Percentiles rank a stretch among this genome's conserved stretches.
phyloP scores from a whole-genome alignment of 1,140 invertebrate species.

The Nasonia longicornis region DNA sequence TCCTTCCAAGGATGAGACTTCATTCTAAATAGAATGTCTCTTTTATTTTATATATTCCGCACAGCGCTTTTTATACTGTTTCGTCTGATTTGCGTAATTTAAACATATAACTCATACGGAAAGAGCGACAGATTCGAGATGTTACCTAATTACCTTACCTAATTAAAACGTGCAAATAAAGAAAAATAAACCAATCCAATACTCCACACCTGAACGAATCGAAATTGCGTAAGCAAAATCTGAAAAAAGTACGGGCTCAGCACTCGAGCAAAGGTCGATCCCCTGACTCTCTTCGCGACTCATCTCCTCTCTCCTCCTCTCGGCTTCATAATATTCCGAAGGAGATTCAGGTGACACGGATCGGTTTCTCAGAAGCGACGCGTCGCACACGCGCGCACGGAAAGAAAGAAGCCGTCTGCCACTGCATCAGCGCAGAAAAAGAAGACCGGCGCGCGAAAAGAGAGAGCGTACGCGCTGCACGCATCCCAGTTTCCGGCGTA shows the following conservation, averaged over 20 bases:
- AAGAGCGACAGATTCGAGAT: too few relatives aligned
- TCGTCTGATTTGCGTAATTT: too few relatives aligned
- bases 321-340: slow-evolving; percentile 16
- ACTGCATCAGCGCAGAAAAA: background rate
- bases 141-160: too few relatives aligned
- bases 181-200: too few relatives aligned
- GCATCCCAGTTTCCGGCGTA: slow-evolving; percentile 12
- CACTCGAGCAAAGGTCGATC: slow-evolving; percentile 12
- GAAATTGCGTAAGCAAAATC: too few relatives aligned
- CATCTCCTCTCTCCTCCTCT: background rate
- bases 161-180: too few relatives aligned
- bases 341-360: slow-evolving; percentile 54
- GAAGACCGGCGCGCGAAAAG: slow-evolving; percentile 8
- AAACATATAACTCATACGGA: too few relatives aligned
- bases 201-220: too few relatives aligned
- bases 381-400: background rate
- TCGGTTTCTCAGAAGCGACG: slow-evolving; percentile 50
- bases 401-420: background rate
- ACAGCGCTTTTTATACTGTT: too few relatives aligned
- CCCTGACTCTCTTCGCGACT: slow-evolving; percentile 27
- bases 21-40: too few relatives aligned
- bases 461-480: slow-evolving; percentile 12
- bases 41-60: too few relatives aligned
- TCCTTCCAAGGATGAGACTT: too few relatives aligned
- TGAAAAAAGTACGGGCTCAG: background rate